Conservation (phyloP, 2,797 vertebrate genomes). For the Sebastes oblongus region DNA sequence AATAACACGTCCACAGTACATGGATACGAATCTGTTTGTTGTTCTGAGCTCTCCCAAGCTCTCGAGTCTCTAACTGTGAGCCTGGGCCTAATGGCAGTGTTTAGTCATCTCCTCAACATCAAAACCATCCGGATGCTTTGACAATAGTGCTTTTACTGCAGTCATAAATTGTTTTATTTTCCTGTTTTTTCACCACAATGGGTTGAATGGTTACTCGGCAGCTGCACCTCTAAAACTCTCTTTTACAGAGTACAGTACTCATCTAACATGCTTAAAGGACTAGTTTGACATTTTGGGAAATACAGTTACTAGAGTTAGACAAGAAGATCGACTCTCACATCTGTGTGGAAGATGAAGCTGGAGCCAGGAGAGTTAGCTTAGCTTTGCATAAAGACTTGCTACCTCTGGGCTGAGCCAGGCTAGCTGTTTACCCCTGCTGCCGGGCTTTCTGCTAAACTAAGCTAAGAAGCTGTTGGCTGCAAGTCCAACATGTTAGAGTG, state of each 20-base stretch:
- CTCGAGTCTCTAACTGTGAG: slow-evolving; percentile 33
- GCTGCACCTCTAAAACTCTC: background rate
- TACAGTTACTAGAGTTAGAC: background rate
- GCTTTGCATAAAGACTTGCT: too few relatives aligned
- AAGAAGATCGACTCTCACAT: background rate
- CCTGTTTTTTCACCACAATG: background rate
- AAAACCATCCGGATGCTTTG: slow-evolving; percentile 35
- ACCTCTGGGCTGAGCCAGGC: background rate
- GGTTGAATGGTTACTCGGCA: background rate
- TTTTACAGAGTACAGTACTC: background rate
- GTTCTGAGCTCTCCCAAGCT: slow-evolving; percentile 39
- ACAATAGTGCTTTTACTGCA: slow-evolving; percentile 5
- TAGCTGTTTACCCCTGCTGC: background rate
- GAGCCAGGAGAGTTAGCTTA: background rate
- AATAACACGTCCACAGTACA: slow-evolving; percentile 57
- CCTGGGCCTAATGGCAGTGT: slow-evolving; percentile 52
- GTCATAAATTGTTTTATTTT: slow-evolving; percentile 10
- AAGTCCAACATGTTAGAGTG: background rate
- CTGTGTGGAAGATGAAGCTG: background rate
- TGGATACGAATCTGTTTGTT: slow-evolving; percentile 63
- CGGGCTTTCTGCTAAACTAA: background rate
- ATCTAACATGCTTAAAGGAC: background rate
- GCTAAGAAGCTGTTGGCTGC: background rate
- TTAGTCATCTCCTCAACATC: slow-evolving; percentile 33
- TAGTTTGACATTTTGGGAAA: background rate